phyloP scores from a whole-genome alignment of 2,113 vertebrate species.

The Antechinus flavipes region DNA sequence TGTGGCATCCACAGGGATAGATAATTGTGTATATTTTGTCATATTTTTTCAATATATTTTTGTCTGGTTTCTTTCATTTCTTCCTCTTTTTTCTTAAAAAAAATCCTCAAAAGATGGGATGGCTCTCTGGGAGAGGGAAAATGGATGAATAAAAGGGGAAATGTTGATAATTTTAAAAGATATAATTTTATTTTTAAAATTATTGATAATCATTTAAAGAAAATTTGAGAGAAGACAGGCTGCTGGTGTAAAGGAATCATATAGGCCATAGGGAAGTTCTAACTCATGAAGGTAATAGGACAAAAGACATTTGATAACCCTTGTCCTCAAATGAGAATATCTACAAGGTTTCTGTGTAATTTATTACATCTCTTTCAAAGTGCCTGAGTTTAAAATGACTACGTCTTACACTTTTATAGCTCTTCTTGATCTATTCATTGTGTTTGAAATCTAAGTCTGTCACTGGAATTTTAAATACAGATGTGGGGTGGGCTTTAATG shows the following conservation, averaged over 20 bases:
- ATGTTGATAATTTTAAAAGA: background rate
- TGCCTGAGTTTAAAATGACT: slow-evolving; percentile 57
- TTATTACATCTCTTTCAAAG: slow-evolving; percentile 51
- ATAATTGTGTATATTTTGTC: background rate
- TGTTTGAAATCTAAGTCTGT: slow-evolving; percentile 51
- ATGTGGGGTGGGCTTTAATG: background rate
- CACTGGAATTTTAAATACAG: slow-evolving; percentile 65
- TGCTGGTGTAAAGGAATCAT: background rate
- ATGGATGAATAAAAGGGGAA: background rate
- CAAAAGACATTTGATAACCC: slow-evolving; percentile 6
- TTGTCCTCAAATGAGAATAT: slow-evolving; percentile 15
- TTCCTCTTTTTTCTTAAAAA: background rate
- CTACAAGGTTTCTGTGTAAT: slow-evolving; percentile 14
- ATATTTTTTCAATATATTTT: background rate
- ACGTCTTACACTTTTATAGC: slow-evolving; percentile 54
- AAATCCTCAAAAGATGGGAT: background rate
- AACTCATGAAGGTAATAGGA: background rate
- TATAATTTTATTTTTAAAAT: background rate
- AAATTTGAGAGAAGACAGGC: background rate
- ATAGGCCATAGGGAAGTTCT: slow-evolving; percentile 5
- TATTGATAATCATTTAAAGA: background rate
- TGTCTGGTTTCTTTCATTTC: background rate
- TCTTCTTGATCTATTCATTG: slow-evolving; percentile 50
- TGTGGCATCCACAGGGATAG: background rate
- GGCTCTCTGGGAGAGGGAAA: background rate